Percentiles rank a stretch among this genome's conserved stretches.
phyloP scores from a whole-genome alignment of 2,797 vertebrate genomes.

The Sphenopsis melanotis region DNA sequence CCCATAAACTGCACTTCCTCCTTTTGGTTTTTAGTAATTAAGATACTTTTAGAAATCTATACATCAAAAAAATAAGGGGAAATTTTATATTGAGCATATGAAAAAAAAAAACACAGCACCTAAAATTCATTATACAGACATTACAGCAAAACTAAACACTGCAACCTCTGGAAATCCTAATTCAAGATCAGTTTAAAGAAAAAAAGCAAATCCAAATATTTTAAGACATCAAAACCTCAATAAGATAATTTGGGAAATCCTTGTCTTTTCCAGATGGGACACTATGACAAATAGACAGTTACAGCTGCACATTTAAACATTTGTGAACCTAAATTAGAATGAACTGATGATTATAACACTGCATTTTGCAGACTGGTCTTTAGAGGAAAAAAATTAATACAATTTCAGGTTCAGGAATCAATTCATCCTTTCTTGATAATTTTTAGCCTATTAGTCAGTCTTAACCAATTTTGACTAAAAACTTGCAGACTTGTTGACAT shows the following conservation, averaged over 20 bases:
- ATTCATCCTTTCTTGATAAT: neutral
- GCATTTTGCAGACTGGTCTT: neutral
- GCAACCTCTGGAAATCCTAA: neutral
- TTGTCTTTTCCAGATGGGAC: neutral
- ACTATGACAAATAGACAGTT: neutral
- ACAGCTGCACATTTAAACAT: neutral
- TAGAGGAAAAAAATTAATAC: neutral
- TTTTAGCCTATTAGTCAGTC: neutral
- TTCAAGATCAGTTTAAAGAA: neutral
- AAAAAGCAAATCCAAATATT: neutral
- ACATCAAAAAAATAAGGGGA: fast-evolving
- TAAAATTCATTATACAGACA: neutral
- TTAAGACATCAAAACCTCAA: neutral
- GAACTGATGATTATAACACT: neutral
- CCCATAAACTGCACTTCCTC: neutral
- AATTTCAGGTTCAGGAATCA: neutral
- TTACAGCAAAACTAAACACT: neutral
- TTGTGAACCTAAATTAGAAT: neutral
- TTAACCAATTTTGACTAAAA: neutral
- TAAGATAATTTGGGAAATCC: neutral
- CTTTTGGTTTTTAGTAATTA: neutral
- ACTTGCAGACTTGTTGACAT: neutral
- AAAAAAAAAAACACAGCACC: neutral
- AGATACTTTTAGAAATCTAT: neutral
- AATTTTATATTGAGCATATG: neutral